Base-by-base conservation (phyloP, 2,797 vertebrate genomes). In the Geotrypetes seraphini region DNA sequence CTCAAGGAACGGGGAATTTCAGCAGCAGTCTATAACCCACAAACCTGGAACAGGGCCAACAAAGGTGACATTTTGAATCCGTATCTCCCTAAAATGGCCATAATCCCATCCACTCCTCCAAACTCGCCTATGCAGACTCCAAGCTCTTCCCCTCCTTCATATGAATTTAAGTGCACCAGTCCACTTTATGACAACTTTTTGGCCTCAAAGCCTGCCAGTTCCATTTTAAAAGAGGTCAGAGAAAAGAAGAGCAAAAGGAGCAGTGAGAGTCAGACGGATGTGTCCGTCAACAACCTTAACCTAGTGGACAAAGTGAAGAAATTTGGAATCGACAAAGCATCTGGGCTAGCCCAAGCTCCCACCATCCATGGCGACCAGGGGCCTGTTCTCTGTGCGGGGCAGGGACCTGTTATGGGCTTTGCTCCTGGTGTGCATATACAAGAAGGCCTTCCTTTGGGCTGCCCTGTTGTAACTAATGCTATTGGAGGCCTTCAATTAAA, bases 221-320 rank as follows among this genome's bases (percentile, higher is more conserved):
- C 88, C 10, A 97, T 99, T 53, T 68, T 99, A 58, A 84, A 89
- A 71, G 93, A 97, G 45, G 85, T 98, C 57, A 79, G 89, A 32
- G 90, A 87, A 9, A 85, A 76, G 61, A 90, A 86, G 57, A 61
- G 39, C 6, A 48, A 69, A 28, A 50, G 63, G 2, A 90, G 90
- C 18, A 83, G 78, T 0, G 86, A 86, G 42, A 71, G 87, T 68
- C 91, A 90, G 73, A 82, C 83, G 0, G 95, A 99, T 0, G 80
- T 86, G 29, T 96, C 91, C 3, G 76, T 84, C 50, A 94, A 92
- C 60, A 94, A 92, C 60, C 87, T 99, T 48, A 83, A 87, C 48
- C 85, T 99, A 0, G 89, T 99, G 67, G 93, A 97, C 80, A 97
- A 97, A 69, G 87, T 99, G 33, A 92, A 88, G 60, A 77, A 85